Base-by-base conservation (phyloP, 2,113 vertebrate genomes). In the Nipponia nippon region DNA sequence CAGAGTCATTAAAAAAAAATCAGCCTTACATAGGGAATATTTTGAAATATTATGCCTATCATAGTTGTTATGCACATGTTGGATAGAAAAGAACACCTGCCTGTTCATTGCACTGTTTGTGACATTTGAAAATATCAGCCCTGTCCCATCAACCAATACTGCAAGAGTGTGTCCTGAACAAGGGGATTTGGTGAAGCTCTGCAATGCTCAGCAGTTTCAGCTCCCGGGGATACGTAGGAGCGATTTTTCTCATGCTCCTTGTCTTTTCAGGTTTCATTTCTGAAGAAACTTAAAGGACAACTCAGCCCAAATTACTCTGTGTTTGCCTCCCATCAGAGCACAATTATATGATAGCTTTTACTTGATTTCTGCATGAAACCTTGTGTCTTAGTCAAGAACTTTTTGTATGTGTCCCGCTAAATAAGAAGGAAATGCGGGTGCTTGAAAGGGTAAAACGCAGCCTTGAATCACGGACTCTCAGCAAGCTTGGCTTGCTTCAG, bases 161-260 rank as follows among this genome's bases (percentile, higher is more conserved):
- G 84, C 26, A n/a, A 4, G 49, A 77, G 80, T 63, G 53, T 75
- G 75, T 69, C 85, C 90, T 69, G 66, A 72, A 72, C 88, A 77
- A 95, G 75, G 53, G 87, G 91, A 96, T 96, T 84, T 95, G 72
- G 93, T 29, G 77, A 14, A 71, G 47, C 78, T 91, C 89, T 94
- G 94, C 91, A 66, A 5, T 18, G 25, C 56, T 95, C 93, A 78
- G 96, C 91, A 89, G 58, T 91, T 95, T 70, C 80, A 47, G 50
- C 91, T 95, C 83, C 91, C 50, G 27, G 32, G 69, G 69, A 89
- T 47, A 50, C 46, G 32, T 1, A 42, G 61, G n/a, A 87, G 30
- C 81, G 79, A 87, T 95, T 89, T 95, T n/a, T 70, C 77, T 89
- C 27, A 1, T 71, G 58, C 27, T 91, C 61, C 81, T 93, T 84